Percentiles rank a stretch among this genome's conserved stretches.
Conservation (phyloP, 2,113 vertebrate species). For the Charadrius vociferus region DNA sequence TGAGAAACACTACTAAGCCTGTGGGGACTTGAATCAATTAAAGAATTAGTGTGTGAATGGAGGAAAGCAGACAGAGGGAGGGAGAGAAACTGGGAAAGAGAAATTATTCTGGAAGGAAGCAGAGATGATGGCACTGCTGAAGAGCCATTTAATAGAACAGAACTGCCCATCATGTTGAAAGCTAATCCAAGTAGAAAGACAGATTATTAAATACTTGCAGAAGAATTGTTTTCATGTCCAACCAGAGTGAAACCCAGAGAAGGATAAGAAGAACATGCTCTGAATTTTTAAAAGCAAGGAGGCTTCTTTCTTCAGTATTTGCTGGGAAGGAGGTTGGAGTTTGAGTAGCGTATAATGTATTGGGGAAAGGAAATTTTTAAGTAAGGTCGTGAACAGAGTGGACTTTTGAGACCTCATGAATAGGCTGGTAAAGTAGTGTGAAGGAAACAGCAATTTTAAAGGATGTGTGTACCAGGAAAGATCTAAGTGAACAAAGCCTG, state of each 20-base stretch:
- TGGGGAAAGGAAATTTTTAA: background rate
- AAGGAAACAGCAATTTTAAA: background rate
- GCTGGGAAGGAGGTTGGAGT: background rate
- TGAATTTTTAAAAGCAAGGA: background rate
- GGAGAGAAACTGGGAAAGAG: background rate
- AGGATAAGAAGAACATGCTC: background rate
- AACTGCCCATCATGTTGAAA: conserved; percentile 21
- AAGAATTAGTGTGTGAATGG: background rate
- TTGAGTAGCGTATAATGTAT: background rate
- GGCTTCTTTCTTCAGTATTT: background rate
- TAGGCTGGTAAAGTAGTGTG: background rate
- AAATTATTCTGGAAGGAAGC: background rate
- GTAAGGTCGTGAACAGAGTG: background rate
- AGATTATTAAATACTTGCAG: conserved; percentile 23
- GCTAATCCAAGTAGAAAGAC: conserved; percentile 8
- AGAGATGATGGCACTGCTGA: background rate
- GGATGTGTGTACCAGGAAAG: background rate
- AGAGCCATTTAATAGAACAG: background rate
- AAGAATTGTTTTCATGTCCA: conserved; percentile 29
- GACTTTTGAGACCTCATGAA: background rate
- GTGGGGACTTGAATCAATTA: background rate
- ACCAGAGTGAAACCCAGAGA: background rate
- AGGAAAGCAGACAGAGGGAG: background rate
- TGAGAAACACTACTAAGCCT: background rate
- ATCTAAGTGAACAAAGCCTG: background rate